Percentiles rank a stretch among this genome's conserved stretches.
Evolutionary conservation across 53 echinoderm and acorn worm species (phyloP).

Genomic region (Echinarachnius parma): DNA sequence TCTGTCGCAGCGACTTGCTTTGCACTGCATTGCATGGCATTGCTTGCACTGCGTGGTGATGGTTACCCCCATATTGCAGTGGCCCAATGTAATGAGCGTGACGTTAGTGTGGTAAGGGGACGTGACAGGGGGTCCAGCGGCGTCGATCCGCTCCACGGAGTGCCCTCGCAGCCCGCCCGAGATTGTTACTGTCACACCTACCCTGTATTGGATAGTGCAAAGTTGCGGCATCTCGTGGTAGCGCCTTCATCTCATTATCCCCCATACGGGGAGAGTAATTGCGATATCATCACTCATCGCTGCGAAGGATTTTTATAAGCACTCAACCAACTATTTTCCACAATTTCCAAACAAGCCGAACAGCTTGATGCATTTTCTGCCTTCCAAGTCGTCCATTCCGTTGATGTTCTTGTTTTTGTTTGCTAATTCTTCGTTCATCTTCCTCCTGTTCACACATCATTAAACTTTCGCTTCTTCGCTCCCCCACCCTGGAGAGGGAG

Average conservation of each 20-base stretch:
- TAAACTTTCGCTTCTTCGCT: too few species aligned
- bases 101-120: too few species aligned
- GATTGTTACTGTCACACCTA: constrained; percentile 17
- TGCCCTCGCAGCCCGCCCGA: background rate
- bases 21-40: too few species aligned
- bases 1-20: too few species aligned
- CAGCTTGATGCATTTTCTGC: constrained; percentile 19
- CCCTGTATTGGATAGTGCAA: background rate
- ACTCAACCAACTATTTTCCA: constrained; percentile 10
- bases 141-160: background rate
- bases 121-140: too few species aligned
- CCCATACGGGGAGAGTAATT: constrained; percentile 39
- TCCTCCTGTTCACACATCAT: too few species aligned
- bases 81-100: too few species aligned
- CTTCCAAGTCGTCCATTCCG: constrained; percentile 10
- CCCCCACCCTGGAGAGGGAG: too few species aligned
- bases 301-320: background rate
- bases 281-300: constrained; percentile 21
- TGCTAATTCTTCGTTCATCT: too few species aligned
- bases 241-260: constrained; percentile 30
- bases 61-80: too few species aligned
- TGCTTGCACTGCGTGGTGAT: too few species aligned
- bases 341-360: background rate
- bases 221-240: constrained; percentile 5
- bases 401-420: too few species aligned